phyloP scores from a whole-genome alignment of 2,113 vertebrate genomes.

The Pomatostomus ruficeps region DNA sequence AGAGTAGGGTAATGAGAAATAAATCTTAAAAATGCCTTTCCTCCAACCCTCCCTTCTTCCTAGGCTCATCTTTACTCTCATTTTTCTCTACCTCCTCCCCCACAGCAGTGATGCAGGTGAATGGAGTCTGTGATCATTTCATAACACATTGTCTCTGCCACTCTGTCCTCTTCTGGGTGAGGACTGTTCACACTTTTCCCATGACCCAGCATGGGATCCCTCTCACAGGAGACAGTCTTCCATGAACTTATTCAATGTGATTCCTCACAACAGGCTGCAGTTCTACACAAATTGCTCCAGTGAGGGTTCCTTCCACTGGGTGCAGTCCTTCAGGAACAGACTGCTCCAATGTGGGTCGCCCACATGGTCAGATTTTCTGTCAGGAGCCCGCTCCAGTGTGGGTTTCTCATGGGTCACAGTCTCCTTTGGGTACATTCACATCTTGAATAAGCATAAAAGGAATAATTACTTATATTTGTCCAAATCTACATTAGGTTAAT shows the following conservation, averaged over 20 bases:
- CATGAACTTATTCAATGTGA: background rate
- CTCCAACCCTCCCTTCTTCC: background rate
- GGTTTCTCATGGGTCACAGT: background rate
- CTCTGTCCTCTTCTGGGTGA: background rate
- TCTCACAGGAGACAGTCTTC: fast-evolving
- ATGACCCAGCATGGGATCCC: background rate
- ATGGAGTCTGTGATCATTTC: background rate
- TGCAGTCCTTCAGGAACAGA: background rate
- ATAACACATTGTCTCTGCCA: background rate
- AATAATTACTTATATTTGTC: background rate
- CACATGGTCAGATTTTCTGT: background rate
- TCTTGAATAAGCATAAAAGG: background rate
- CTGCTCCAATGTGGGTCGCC: fast-evolving
- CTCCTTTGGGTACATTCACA: background rate
- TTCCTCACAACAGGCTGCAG: background rate
- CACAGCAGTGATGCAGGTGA: background rate
- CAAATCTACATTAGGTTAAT: background rate
- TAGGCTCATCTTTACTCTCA: background rate
- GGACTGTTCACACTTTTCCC: background rate
- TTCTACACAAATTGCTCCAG: background rate
- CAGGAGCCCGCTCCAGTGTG: background rate
- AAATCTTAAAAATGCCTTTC: background rate
- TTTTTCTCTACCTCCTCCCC: background rate
- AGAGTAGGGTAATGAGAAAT: background rate
- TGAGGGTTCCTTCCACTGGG: fast-evolving